phyloP scores from a whole-genome alignment of 2,888 invertebrate species.

The Drosophila austrosaltans region DNA sequence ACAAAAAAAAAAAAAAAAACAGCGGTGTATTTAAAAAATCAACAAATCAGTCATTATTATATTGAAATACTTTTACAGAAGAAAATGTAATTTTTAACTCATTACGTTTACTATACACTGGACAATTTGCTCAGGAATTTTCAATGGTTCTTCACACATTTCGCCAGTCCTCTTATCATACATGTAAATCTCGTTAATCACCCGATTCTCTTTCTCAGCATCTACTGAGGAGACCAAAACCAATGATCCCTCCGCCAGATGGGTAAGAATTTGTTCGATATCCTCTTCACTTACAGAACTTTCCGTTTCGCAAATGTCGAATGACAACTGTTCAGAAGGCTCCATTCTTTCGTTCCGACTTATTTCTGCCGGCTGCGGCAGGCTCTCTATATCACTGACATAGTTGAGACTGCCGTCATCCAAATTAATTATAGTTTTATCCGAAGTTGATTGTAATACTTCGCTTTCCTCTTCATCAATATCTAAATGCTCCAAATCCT shows the following conservation, averaged over 20 bases:
- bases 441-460: slow-evolving; percentile 19
- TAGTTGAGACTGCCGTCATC: slow-evolving; percentile 54
- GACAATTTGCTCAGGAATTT: slow-evolving; percentile 82
- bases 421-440: slow-evolving; percentile 48
- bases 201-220: slow-evolving; percentile 73
- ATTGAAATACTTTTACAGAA: neutral
- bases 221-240: slow-evolving; percentile 82
- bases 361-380: slow-evolving; percentile 26
- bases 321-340: slow-evolving; percentile 28
- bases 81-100: slow-evolving; percentile 51
- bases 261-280: slow-evolving; percentile 78
- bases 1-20: neutral
- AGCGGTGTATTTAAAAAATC: neutral
- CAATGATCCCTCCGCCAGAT: slow-evolving; percentile 80
- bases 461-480: slow-evolving; percentile 22
- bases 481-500: slow-evolving; percentile 35
- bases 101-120: slow-evolving; percentile 81
- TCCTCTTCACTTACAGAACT: slow-evolving; percentile 63
- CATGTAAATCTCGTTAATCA: slow-evolving; percentile 82
- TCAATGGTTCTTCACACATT: slow-evolving; percentile 81
- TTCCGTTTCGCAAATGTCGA: slow-evolving; percentile 10
- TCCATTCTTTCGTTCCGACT: slow-evolving; percentile 48
- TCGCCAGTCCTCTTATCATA: slow-evolving; percentile 79
- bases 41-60: slow-evolving; percentile 1
- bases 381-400: slow-evolving; percentile 45